Evolutionary conservation across 2,888 invertebrate species (phyloP).

Genomic region (Dolichomitus sp.): DNA sequence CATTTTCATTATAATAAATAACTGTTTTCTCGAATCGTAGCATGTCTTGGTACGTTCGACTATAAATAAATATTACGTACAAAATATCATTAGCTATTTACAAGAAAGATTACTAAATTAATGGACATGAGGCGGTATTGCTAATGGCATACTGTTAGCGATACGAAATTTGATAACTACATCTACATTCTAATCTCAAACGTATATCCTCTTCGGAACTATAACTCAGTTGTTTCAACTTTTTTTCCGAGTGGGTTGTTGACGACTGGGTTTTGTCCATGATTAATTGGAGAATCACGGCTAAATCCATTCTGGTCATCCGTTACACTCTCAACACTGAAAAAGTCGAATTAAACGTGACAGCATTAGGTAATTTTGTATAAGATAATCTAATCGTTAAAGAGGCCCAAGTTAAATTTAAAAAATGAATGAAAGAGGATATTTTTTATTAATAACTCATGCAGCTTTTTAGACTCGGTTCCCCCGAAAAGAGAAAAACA

Average conservation of each 20-base stretch:
- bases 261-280: slow-evolving; percentile 77
- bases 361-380: background rate
- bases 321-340: slow-evolving; percentile 79
- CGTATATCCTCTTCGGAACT: slow-evolving; percentile 37
- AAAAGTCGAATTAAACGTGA: slow-evolving; percentile 32
- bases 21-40: slow-evolving; percentile 49
- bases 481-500: slow-evolving; percentile 1
- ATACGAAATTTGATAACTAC: slow-evolving; percentile 28
- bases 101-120: slow-evolving; percentile 49
- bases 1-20: slow-evolving; percentile 62
- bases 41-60: slow-evolving; percentile 52
- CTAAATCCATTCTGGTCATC: slow-evolving; percentile 85
- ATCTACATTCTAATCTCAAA: background rate
- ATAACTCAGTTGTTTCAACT: slow-evolving; percentile 83
- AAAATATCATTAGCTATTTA: slow-evolving; percentile 62
- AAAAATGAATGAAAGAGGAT: too few relatives aligned
- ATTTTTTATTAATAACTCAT: background rate
- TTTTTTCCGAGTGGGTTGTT: slow-evolving; percentile 83
- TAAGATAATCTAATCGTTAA: background rate
- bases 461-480: too few relatives aligned
- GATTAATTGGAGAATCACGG: slow-evolving; percentile 74
- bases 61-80: slow-evolving; percentile 65
- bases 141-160: background rate
- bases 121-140: slow-evolving; percentile 8
- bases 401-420: too few relatives aligned